Conservation (phyloP, 2,888 invertebrate genomes). For the Scaptomyza reducta region DNA sequence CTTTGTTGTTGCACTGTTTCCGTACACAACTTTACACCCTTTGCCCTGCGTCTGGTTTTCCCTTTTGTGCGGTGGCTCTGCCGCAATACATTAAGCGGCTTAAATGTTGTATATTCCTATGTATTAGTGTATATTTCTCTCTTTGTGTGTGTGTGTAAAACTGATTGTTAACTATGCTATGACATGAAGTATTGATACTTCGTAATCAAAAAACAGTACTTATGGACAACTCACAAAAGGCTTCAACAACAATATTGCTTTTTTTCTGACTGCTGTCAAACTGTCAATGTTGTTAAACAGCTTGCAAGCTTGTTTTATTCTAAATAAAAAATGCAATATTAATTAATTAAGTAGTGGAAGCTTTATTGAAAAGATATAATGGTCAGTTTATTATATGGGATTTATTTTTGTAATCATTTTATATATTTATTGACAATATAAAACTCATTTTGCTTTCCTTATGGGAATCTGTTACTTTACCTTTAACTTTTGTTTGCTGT, state of each 20-base stretch:
- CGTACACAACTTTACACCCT: neutral
- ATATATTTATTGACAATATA: no score
- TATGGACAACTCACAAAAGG: slow-evolving; percentile 1
- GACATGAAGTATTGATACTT: slow-evolving; percentile 16
- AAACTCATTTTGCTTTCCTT: no score
- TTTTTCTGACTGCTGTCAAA: neutral
- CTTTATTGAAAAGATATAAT: no score
- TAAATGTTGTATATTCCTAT: slow-evolving; percentile 17
- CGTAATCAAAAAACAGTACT: slow-evolving; percentile 26
- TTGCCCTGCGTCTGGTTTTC: neutral
- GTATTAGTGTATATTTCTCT: slow-evolving; percentile 3
- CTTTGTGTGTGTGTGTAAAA: slow-evolving; percentile 4
- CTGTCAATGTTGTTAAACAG: no score
- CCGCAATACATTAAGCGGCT: slow-evolving; percentile 46
- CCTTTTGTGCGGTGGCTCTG: slow-evolving; percentile 25
- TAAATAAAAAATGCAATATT: no score
- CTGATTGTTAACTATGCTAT: slow-evolving; percentile 19
- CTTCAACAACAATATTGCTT: no score
- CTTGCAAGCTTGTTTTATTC: no score
- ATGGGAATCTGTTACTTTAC: no score
- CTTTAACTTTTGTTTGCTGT: no score
- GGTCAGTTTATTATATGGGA: no score
- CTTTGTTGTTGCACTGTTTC: neutral
- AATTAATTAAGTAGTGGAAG: no score
- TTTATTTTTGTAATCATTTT: no score